Evolutionary conservation across 1,140 invertebrate species (phyloP), one percentile per base, ranked within the genome.

Genomic region (Octopus bimaculoides): DNA sequence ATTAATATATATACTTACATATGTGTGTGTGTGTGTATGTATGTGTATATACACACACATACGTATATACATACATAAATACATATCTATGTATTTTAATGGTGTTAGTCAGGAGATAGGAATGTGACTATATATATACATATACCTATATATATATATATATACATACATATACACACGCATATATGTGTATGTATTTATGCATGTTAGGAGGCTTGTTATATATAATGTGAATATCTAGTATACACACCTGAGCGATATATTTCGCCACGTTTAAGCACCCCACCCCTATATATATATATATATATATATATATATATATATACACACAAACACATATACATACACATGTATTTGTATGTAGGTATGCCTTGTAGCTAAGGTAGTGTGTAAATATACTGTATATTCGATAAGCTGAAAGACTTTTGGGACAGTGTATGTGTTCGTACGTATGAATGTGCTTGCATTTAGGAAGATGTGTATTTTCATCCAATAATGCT

Each of bases 91-190:
- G 14, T 71, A 71, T 71, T 6, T 71, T 61, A 17, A 61, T 12
- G 17, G 17, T 61, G 17, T 61, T 61, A 12, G 56, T 61, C 26
- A 41, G 26, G 0, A 41, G 26, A 41, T 41, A 41, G 26, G 26
- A 41, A 12, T 61, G 56, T n/a, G 6, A 71, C 26, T 71, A 71
- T 71, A 71, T 71, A 71, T 71, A 71, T 8, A 71, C 7, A 71
- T 71, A 71, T 71, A 71, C 7, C 4, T 69, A 69, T 69, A 14
- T 69, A 69, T 69, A 69, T 69, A 69, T 69, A 69, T 69, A 10
- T 69, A 8, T 10, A 69, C 0, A 14, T 69, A 69, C 5, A 69
- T 69, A 69, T 69, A 69, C 3, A 69, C 5, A 69, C 14, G 5
- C 14, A 69, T 3, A 69, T 12, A 69, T 12, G 20, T 12, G 20